A percentile compares a stretch with the other conserved stretches of the same genome.
These are phyloP conservation scores for Eristalis tenax DNA, from an alignment of 2,888 invertebrate genomes.

Conservation along the genomic window DNA sequence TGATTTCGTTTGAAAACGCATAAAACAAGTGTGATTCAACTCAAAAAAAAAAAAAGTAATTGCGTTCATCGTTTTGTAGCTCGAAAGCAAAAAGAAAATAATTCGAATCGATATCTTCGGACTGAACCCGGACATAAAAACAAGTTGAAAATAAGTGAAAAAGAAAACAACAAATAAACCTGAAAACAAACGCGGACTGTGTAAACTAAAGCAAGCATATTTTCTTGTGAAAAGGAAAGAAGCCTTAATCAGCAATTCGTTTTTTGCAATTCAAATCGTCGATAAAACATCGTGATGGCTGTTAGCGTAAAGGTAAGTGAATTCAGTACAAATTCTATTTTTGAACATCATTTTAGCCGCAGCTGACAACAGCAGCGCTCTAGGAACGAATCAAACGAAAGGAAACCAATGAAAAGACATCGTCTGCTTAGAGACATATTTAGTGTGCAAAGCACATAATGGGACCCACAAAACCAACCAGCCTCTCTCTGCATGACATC, in stretches of 20 bases:
- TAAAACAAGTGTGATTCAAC: neutral
- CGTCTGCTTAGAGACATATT: constrained; percentile 30
- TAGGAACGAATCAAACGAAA: neutral
- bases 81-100: neutral
- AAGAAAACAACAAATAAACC: no score
- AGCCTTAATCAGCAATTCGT: neutral
- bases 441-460: neutral
- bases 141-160: constrained; percentile 3
- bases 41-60: neutral
- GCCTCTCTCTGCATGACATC: neutral
- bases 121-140: neutral
- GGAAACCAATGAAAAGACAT: neutral
- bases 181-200: constrained; percentile 2
- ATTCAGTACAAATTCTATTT: constrained; percentile 33
- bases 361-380: constrained; percentile 27
- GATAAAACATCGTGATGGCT: constrained; percentile 31
- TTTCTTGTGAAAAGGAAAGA: constrained; percentile 8
- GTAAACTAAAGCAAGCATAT: neutral
- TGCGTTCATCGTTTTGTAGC: neutral
- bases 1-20: neutral
- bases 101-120: neutral
- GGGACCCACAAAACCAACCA: neutral
- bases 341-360: constrained; percentile 17
- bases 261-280: neutral
- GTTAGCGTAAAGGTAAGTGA: constrained; percentile 59